Base-by-base conservation (phyloP, 2,113 vertebrate species). In the Pungitius pungitius region DNA sequence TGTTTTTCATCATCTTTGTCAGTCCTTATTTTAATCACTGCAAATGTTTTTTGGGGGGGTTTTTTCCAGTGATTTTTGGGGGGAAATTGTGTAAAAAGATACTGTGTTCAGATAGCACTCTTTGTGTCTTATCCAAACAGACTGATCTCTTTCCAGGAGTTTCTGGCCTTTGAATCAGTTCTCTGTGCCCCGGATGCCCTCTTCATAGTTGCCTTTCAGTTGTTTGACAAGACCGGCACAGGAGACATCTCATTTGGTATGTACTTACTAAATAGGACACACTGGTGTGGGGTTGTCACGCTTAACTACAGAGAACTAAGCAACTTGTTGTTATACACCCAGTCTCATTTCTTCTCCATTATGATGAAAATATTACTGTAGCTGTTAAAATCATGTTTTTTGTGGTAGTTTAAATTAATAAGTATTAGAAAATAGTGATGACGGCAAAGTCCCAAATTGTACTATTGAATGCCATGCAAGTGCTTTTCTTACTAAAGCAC, bases 111-210 rank as follows among this genome's bases (percentile, higher is more conserved):
- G 42, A 54, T 33, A 47, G n/a, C 27, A 14, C 54, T 72, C 69
- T 85, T 81, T 87, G 77, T 90, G 80, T 88, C 66, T 88, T 76
- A 54, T 88, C 87, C 90, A 79, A 85, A 88, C 92, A 98, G 97
- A 93, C 89, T 98, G 93, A 98, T 98, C 93, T 98, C 97, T 92
- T 97, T 95, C 94, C 96, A 98, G 94, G 97, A 98, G 92, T 98
- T 98, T 94, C 88, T 95, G 96, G 96, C 97, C 82, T 98, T 98
- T 95, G 96, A 99, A 80, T 96, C 97, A 59, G 95, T 98, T 90
- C 93, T 99, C 18, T 99, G 97, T 91, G 95, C 95, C 88, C 96
- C 97, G 33, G 97, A 99, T 92, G 96, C 96, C 87, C 94, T 99
- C 92, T 99, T 97, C 93, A 93, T 99, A 87, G 96, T 99, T 89